These are phyloP conservation scores for Dendrophyllia cribrosa DNA, from an alignment of 64 coral and sea anemone species.

Conservation along the genomic window DNA sequence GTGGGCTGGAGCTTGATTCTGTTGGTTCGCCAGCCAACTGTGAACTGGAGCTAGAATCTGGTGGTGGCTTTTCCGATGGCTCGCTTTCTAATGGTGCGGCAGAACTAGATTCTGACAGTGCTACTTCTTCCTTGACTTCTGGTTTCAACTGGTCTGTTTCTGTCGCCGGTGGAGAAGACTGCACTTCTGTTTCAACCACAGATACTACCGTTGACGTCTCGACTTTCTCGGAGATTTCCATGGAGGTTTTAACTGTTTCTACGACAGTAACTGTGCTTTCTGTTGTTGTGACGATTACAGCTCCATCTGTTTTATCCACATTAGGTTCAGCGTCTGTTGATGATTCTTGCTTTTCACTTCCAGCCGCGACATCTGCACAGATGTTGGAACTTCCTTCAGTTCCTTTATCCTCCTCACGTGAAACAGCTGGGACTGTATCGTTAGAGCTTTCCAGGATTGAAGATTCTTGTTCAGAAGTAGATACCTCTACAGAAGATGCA, in stretches of 20 bases:
- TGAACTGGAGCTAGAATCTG: neutral
- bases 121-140: neutral
- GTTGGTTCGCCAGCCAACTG: too few species aligned
- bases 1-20: neutral
- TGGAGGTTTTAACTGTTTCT: neutral
- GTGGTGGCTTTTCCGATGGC: neutral
- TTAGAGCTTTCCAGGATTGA: neutral
- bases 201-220: neutral
- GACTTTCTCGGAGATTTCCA: neutral
- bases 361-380: neutral
- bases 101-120: neutral
- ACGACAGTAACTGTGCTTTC: slow-evolving; percentile 7
- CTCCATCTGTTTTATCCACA: slow-evolving; percentile 3
- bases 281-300: neutral
- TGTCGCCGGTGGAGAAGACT: neutral
- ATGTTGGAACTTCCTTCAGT: neutral
- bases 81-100: neutral
- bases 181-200: neutral
- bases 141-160: neutral
- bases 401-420: neutral
- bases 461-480: neutral
- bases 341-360: slow-evolving; percentile 23
- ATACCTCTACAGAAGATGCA: neutral
- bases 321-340: neutral
- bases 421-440: neutral